Percentiles rank a stretch among this genome's conserved stretches.
phyloP scores from a whole-genome alignment of 1,140 invertebrate species.

The Helicoverpa zea region DNA sequence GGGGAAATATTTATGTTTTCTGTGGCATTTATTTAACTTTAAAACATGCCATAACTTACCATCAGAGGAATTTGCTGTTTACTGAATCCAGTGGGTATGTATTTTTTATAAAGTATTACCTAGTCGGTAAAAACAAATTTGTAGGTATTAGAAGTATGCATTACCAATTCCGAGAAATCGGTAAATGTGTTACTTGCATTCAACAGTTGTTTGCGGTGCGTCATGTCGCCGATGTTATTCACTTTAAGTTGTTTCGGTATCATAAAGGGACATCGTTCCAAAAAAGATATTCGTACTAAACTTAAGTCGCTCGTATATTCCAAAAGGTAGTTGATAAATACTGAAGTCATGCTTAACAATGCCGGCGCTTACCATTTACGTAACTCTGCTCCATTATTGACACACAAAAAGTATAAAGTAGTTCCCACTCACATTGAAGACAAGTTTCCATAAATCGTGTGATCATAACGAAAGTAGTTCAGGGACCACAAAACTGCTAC shows the following conservation, averaged over 20 bases:
- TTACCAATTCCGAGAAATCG: no score
- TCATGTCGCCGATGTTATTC: no score
- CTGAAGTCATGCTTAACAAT: conserved; percentile 35
- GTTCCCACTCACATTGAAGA: conserved; percentile 38
- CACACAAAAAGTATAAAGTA: conserved; percentile 40
- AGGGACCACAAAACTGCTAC: conserved; percentile 32
- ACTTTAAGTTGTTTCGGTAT: not conserved
- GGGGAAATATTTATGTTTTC: not conserved
- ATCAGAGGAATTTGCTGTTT: not conserved
- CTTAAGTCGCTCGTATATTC: not conserved
- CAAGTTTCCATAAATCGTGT: conserved; percentile 42
- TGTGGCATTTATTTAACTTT: not conserved
- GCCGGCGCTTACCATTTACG: conserved; percentile 31
- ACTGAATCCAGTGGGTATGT: not conserved
- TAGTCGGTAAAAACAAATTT: no score
- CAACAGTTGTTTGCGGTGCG: no score
- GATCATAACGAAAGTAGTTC: conserved; percentile 40
- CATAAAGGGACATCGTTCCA: not conserved
- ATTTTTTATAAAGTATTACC: not conserved
- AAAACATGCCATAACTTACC: conserved; percentile 5
- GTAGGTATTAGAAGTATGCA: no score
- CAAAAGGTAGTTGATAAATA: conserved; percentile 32
- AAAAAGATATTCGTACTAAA: not conserved
- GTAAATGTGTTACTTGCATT: no score
- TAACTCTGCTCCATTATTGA: conserved; percentile 36